A percentile compares a stretch with the other conserved stretches of the same genome.
These are phyloP conservation scores for Noctua fimbriata DNA, from an alignment of 2,888 invertebrate genomes.

Conservation along the genomic window DNA sequence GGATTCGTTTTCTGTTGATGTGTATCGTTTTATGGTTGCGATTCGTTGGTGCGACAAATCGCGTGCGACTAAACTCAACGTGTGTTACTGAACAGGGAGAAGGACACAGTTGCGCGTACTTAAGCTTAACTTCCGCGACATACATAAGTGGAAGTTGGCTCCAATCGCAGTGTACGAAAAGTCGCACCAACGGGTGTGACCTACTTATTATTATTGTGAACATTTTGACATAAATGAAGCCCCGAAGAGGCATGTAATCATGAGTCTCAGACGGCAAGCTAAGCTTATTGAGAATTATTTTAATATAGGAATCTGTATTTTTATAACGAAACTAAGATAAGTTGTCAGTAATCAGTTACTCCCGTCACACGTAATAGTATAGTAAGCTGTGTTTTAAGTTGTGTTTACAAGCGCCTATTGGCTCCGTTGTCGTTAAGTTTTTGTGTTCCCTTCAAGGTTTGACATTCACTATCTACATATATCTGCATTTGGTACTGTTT, in stretches of 20 bases:
- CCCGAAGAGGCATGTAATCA: constrained; percentile 85
- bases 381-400: constrained; percentile 73
- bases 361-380: constrained; percentile 78
- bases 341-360: constrained; percentile 79
- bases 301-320: constrained; percentile 89
- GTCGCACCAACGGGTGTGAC: constrained; percentile 23
- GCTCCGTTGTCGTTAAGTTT: constrained; percentile 82
- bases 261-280: constrained; percentile 88
- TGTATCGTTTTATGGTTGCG: constrained; percentile 61
- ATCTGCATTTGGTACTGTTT: constrained; percentile 54
- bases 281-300: constrained; percentile 86
- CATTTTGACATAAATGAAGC: constrained; percentile 73
- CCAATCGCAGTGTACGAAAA: constrained; percentile 9
- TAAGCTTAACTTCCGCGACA: constrained; percentile 14
- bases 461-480: constrained; percentile 65
- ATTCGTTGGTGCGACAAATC: constrained; percentile 40
- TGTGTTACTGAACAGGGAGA: background rate
- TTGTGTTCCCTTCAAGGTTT: constrained; percentile 66
- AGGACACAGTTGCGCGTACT: constrained; percentile 17
- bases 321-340: constrained; percentile 85
- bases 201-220: constrained; percentile 55
- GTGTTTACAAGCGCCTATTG: constrained; percentile 78
- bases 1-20: constrained; percentile 80
- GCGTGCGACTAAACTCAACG: constrained; percentile 20
- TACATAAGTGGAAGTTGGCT: constrained; percentile 1